Evolutionary conservation across 2,888 invertebrate genomes (phyloP).

Genomic region (Rhabditophanes sp.): DNA sequence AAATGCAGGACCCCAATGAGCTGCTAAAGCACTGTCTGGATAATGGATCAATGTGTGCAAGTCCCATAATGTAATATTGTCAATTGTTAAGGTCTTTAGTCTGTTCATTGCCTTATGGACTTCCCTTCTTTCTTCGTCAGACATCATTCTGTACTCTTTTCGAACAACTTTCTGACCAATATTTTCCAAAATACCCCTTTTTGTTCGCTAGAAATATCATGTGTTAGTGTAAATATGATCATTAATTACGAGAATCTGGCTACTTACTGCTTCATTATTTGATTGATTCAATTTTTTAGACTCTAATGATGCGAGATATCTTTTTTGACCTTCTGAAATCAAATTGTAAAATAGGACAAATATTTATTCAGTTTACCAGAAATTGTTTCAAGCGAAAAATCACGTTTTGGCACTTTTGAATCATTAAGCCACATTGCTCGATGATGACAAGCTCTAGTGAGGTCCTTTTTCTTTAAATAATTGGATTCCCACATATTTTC

Average conservation of each 20-base stretch:
- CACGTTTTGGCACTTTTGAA: background rate
- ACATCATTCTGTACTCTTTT: constrained; percentile 32
- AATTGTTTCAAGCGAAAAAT: background rate
- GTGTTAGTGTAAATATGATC: too few species aligned
- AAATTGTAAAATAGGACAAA: too few species aligned
- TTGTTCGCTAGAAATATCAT: background rate
- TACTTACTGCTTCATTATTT: constrained; percentile 19
- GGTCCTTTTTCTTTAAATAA: too few species aligned
- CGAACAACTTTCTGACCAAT: constrained; percentile 17
- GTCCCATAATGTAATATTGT: constrained; percentile 40
- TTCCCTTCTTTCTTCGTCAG: constrained; percentile 15
- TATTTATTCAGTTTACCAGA: too few species aligned
- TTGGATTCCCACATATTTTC: too few species aligned
- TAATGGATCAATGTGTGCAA: constrained; percentile 38
- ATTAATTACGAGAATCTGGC: constrained; percentile 10
- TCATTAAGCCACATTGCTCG: constrained; percentile 27
- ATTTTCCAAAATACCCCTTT: constrained; percentile 5
- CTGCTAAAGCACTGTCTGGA: constrained; percentile 33
- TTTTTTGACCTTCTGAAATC: constrained; percentile 17
- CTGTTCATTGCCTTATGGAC: constrained; percentile 30
- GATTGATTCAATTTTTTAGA: constrained; percentile 21
- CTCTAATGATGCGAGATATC: constrained; percentile 18
- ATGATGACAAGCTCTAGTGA: constrained; percentile 26
- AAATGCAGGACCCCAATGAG: constrained; percentile 27
- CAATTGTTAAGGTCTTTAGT: constrained; percentile 26